Evolutionary conservation across 2,888 invertebrate species (phyloP).

Genomic region (Lissonota sp.): DNA sequence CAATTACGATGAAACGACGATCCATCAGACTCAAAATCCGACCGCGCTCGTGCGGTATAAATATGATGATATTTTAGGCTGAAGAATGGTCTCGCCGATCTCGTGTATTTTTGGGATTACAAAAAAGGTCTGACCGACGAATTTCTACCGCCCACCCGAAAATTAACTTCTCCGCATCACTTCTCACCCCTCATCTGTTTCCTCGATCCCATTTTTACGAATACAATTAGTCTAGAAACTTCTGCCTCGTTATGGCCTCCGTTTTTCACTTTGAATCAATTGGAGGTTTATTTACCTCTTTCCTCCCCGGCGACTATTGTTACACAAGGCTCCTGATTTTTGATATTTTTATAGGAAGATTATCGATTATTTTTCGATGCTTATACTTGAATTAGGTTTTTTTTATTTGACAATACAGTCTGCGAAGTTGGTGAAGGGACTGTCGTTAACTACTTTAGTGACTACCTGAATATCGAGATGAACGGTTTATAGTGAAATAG

Average conservation of each 20-base stretch:
- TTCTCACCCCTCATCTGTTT: slow-evolving; percentile 1
- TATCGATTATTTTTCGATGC: no score
- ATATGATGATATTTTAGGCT: slow-evolving; percentile 27
- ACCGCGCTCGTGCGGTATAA: slow-evolving; percentile 19
- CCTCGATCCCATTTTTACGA: slow-evolving; percentile 52
- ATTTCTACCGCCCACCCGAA: slow-evolving; percentile 55
- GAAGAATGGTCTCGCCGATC: not conserved
- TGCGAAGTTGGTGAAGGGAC: no score
- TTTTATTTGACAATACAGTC: no score
- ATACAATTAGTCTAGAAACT: slow-evolving; percentile 55
- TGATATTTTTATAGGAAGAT: no score
- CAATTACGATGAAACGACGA: slow-evolving; percentile 65
- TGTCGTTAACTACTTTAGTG: no score
- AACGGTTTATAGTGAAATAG: no score
- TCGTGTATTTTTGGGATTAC: slow-evolving; percentile 29
- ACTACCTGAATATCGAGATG: no score
- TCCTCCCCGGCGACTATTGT: no score
- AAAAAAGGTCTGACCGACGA: slow-evolving; percentile 43
- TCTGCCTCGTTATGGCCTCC: slow-evolving; percentile 22
- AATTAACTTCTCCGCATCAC: slow-evolving; percentile 42
- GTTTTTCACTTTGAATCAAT: slow-evolving; percentile 9
- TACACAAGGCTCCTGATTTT: no score
- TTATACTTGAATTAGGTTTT: no score
- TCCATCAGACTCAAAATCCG: slow-evolving; percentile 57
- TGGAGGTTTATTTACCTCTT: no score